Conservation (phyloP, 2,797 vertebrate species). For the Rousettus madagascariensis region DNA sequence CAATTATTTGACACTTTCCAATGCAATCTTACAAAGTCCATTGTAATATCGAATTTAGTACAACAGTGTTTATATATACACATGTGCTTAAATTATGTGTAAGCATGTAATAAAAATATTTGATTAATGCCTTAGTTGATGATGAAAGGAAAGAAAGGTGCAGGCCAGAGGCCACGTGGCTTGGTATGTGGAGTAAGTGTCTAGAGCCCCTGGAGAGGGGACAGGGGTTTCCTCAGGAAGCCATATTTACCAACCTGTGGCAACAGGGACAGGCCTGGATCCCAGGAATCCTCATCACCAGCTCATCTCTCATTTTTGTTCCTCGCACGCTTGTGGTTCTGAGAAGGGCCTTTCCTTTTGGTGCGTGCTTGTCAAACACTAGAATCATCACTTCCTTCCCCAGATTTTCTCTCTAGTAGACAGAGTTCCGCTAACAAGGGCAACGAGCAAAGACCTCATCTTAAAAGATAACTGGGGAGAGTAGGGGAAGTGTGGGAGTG, state of each 20-base stretch:
- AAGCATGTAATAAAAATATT: neutral
- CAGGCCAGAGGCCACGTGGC: neutral
- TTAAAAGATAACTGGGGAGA: neutral
- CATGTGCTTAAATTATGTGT: neutral
- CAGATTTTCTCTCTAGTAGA: neutral
- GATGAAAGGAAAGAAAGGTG: neutral
- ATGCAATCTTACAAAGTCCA: neutral
- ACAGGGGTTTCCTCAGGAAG: rapidly evolving
- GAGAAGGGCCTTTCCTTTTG: neutral
- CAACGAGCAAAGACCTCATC: slow-evolving; percentile 36
- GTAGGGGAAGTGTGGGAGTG: neutral
- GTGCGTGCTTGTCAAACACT: neutral
- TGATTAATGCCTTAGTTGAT: neutral
- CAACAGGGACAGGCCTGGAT: neutral
- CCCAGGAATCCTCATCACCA: neutral
- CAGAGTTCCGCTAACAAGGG: neutral
- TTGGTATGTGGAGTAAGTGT: neutral
- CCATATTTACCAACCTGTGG: neutral
- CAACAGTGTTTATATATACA: neutral
- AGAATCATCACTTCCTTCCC: neutral
- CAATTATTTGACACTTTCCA: neutral
- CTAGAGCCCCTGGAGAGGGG: neutral
- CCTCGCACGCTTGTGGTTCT: no score
- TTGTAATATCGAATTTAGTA: neutral
- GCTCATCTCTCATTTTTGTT: neutral